Conservation (phyloP, 2,888 invertebrate genomes). For the Deilephila elpenor region DNA sequence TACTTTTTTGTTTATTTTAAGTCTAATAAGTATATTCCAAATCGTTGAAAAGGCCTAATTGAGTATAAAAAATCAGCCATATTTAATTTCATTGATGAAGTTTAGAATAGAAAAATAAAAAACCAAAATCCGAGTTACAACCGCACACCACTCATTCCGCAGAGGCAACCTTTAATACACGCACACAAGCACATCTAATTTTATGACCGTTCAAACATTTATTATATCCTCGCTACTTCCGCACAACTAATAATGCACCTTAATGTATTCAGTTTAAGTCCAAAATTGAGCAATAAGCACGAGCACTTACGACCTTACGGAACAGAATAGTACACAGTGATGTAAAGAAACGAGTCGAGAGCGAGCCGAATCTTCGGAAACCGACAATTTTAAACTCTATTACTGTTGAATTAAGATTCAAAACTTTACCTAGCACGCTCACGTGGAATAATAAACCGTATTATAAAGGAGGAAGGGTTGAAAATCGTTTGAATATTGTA, state of each 20-base stretch:
- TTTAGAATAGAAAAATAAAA: slow-evolving; percentile 10
- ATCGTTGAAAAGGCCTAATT: too few species aligned
- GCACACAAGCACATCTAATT: slow-evolving; percentile 66
- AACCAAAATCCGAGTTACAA: slow-evolving; percentile 59
- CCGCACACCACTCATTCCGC: slow-evolving; percentile 49
- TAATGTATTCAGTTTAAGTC: neutral
- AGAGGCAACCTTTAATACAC: slow-evolving; percentile 71
- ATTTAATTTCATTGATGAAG: too few species aligned
- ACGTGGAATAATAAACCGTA: slow-evolving; percentile 2
- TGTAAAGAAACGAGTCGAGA: slow-evolving; percentile 39
- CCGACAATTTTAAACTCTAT: slow-evolving; percentile 16
- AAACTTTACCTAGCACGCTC: neutral
- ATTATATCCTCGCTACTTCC: neutral
- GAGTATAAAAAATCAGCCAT: too few species aligned
- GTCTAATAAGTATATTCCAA: too few species aligned
- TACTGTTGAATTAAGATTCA: neutral
- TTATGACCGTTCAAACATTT: slow-evolving; percentile 53
- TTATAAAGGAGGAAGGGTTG: neutral
- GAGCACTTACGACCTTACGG: slow-evolving; percentile 41
- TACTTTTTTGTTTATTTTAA: too few species aligned
- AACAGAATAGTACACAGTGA: slow-evolving; percentile 40
- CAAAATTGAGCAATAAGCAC: slow-evolving; percentile 5
- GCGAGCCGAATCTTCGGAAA: slow-evolving; percentile 30
- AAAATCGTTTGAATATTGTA: neutral
- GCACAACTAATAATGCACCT: neutral